Evolutionary conservation across 2,888 invertebrate species (phyloP).

Genomic region (Clanis bilineata): DNA sequence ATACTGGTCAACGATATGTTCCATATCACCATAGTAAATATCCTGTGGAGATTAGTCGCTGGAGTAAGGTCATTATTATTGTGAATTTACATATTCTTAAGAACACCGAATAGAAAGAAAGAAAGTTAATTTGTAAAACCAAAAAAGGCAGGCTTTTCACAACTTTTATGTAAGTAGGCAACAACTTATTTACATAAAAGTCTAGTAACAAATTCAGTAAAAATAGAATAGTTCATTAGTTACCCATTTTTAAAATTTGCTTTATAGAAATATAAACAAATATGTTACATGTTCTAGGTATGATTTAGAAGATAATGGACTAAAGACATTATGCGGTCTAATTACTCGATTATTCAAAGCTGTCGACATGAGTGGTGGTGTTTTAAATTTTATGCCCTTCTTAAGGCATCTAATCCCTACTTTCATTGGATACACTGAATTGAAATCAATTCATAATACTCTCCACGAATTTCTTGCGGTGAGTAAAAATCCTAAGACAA

Average conservation of each 20-base stretch:
- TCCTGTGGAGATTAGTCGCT: slow-evolving; percentile 87
- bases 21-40: slow-evolving; percentile 85
- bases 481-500: slow-evolving; percentile 30
- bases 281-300: slow-evolving; percentile 77
- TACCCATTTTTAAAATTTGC: no score
- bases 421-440: slow-evolving; percentile 83
- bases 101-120: no score
- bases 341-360: slow-evolving; percentile 84
- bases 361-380: slow-evolving; percentile 86
- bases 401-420: slow-evolving; percentile 84
- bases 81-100: no score
- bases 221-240: no score
- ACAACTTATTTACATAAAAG: no score
- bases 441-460: slow-evolving; percentile 70
- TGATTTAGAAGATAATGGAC: slow-evolving; percentile 79
- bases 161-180: no score
- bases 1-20: slow-evolving; percentile 82
- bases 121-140: no score
- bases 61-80: slow-evolving; percentile 75
- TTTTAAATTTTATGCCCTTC: slow-evolving; percentile 87
- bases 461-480: slow-evolving; percentile 82
- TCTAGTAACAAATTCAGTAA: no score
- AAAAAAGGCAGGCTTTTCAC: no score
- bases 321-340: slow-evolving; percentile 78
- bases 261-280: no score